Evolutionary conservation across 2,113 vertebrate species (phyloP).

Genomic region (rabbit (Oryctolagus cuniculus)): mOryCun1.1 NC_091435.1:135863501-135864000

Average conservation of each 20-base stretch:
- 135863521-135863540: background rate
- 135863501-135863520: background rate
- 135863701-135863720: background rate
- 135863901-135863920: background rate
- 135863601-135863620: conserved; percentile 21
- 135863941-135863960: background rate
- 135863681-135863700: conserved; percentile 4
- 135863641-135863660: conserved; percentile 42
- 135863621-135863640: conserved; percentile 46
- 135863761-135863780: background rate
- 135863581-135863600: background rate
- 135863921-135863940: background rate
- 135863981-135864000: background rate
- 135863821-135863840: background rate
- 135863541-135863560: conserved; percentile 31
- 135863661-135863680: background rate
- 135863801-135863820: background rate
- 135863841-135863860: background rate
- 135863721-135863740: background rate
- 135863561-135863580: background rate
- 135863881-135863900: background rate
- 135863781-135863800: rapidly evolving
- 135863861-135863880: background rate
- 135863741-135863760: background rate
- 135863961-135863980: background rate